Evolutionary conservation across 1,140 invertebrate genomes (phyloP).

Genomic region (Drosophila virilis): DNA sequence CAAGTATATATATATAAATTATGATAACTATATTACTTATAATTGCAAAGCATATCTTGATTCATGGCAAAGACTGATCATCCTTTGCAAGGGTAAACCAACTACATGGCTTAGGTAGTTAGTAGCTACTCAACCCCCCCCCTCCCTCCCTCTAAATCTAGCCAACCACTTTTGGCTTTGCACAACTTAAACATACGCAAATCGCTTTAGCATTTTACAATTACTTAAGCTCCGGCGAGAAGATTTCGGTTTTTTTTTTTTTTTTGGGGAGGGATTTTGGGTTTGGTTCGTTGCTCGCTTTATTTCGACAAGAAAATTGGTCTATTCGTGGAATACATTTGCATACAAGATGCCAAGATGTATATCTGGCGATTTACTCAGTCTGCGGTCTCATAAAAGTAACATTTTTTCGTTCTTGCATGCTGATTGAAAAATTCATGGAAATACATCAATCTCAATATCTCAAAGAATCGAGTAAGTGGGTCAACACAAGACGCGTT

Average conservation of each 20-base stretch:
- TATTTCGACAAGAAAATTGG: slow-evolving; percentile 30
- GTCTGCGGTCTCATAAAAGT: slow-evolving; percentile 25
- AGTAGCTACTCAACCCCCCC: neutral
- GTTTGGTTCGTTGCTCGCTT: slow-evolving; percentile 10
- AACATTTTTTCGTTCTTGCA: neutral
- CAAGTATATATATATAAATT: no score
- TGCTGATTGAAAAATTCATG: slow-evolving; percentile 43
- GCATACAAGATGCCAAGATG: slow-evolving; percentile 39
- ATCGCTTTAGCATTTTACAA: slow-evolving; percentile 66
- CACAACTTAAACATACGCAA: slow-evolving; percentile 63
- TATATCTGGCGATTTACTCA: neutral
- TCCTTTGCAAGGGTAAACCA: neutral
- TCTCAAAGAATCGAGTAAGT: slow-evolving; percentile 21
- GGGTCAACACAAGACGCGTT: slow-evolving; percentile 41
- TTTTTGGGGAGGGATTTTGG: neutral
- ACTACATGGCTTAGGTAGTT: neutral
- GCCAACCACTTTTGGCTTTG: slow-evolving; percentile 46
- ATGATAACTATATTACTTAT: no score
- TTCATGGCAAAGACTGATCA: neutral
- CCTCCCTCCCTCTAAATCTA: no score
- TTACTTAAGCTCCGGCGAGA: slow-evolving; percentile 58
- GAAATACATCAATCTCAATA: slow-evolving; percentile 58
- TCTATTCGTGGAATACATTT: slow-evolving; percentile 46
- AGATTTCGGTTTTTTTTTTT: slow-evolving; percentile 33
- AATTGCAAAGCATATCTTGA: neutral